phyloP scores from a whole-genome alignment of 2,888 invertebrate species.

The Sinotaia quadrata region DNA sequence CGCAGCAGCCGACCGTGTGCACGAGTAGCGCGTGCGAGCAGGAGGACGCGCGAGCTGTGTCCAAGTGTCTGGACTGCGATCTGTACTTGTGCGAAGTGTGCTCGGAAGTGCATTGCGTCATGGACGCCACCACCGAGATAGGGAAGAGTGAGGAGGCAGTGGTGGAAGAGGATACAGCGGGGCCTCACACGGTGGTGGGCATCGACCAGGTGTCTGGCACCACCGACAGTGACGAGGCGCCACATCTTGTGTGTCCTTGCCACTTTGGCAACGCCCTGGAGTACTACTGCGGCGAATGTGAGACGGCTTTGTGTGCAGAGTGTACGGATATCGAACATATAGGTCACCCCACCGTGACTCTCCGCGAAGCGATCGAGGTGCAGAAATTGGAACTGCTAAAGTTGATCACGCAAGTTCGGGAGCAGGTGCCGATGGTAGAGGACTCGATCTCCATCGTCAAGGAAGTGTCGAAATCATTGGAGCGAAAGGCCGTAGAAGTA shows the following conservation, averaged over 20 bases:
- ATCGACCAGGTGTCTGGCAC: slow-evolving; percentile 35
- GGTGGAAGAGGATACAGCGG: slow-evolving; percentile 15
- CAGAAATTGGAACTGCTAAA: slow-evolving; percentile 65
- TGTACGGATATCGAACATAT: slow-evolving; percentile 74
- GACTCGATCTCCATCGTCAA: slow-evolving; percentile 65
- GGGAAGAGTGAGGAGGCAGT: neutral
- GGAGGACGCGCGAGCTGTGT: slow-evolving; percentile 53
- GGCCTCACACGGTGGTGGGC: slow-evolving; percentile 54
- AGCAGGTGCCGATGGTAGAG: slow-evolving; percentile 67
- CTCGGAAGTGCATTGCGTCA: slow-evolving; percentile 54
- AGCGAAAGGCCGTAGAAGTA: slow-evolving; percentile 18
- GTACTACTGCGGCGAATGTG: slow-evolving; percentile 74
- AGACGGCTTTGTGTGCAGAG: slow-evolving; percentile 74
- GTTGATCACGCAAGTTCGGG: slow-evolving; percentile 66
- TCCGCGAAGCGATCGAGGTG: slow-evolving; percentile 73
- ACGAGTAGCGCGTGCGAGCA: slow-evolving; percentile 50
- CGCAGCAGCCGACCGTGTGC: slow-evolving; percentile 50
- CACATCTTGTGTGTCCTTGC: slow-evolving; percentile 67
- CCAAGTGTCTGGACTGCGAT: slow-evolving; percentile 68
- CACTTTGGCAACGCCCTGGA: slow-evolving; percentile 68
- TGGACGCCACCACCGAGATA: slow-evolving; percentile 36
- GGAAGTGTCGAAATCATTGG: slow-evolving; percentile 53
- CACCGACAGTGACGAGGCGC: slow-evolving; percentile 50
- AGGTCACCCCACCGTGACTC: slow-evolving; percentile 71
- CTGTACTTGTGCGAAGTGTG: slow-evolving; percentile 67